A percentile compares a stretch with the other conserved stretches of the same genome.
Conservation (phyloP, 2,888 invertebrate genomes). For the Bellardia bayeri region DNA sequence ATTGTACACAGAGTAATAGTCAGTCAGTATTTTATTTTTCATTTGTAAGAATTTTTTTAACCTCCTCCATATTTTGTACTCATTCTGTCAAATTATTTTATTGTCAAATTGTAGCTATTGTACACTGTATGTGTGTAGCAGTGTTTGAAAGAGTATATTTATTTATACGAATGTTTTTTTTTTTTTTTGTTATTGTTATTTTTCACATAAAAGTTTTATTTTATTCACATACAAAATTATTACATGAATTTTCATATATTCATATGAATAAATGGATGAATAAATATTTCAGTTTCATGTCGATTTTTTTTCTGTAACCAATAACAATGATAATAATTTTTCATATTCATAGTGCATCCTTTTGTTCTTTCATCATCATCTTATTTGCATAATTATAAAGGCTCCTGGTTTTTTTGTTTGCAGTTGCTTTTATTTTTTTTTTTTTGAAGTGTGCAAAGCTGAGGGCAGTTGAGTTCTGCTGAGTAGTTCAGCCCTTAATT, state of each 20-base stretch:
- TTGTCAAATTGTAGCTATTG: conserved; percentile 71
- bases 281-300: conserved; percentile 60
- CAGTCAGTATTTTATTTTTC: conserved; percentile 50
- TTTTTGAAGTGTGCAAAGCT: not conserved
- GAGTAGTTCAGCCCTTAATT: conserved; percentile 37
- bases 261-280: conserved; percentile 66
- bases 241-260: conserved; percentile 64
- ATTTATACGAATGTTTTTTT: conserved; percentile 3
- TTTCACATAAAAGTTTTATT: conserved; percentile 36
- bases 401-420: conserved; percentile 7
- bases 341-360: conserved; percentile 64
- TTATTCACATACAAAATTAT: conserved; percentile 33
- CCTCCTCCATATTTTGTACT: conserved; percentile 76
- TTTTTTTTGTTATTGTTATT: not conserved
- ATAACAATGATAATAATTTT: conserved; percentile 59
- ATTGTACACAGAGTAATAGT: conserved; percentile 45
- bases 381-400: conserved; percentile 69
- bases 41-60: conserved; percentile 54
- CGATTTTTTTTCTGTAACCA: conserved; percentile 27
- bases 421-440: not conserved
- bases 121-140: conserved; percentile 11
- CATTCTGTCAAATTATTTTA: conserved; percentile 76
- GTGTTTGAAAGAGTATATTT: conserved; percentile 22
- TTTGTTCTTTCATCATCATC: conserved; percentile 58
- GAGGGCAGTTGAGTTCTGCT: conserved; percentile 49